A percentile compares a stretch with the other conserved stretches of the same genome.
Evolutionary conservation across 1,140 invertebrate genomes (phyloP).

Genomic region (Galleria mellonella): DNA sequence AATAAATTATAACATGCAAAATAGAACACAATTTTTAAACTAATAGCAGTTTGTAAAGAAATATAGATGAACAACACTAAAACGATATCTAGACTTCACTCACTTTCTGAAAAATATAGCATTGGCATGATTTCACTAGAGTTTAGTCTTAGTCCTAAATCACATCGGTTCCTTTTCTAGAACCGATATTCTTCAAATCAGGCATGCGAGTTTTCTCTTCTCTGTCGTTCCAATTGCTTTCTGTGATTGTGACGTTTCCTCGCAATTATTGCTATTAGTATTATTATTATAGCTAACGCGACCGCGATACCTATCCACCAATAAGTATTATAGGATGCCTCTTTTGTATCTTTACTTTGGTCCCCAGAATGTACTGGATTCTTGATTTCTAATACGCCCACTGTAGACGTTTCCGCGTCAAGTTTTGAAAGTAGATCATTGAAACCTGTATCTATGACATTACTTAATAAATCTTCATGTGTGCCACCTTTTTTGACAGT

Average conservation of each 20-base stretch:
- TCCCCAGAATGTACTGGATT: slow-evolving; percentile 44
- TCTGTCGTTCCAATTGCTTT: slow-evolving; percentile 57
- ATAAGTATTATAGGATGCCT: slow-evolving; percentile 60
- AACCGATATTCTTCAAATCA: slow-evolving; percentile 73
- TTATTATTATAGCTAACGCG: slow-evolving; percentile 44
- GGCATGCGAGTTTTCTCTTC: slow-evolving; percentile 51
- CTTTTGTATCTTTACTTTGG: slow-evolving; percentile 35
- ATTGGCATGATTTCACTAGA: slow-evolving; percentile 52
- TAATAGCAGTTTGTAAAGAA: slow-evolving; percentile 26
- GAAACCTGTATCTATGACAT: slow-evolving; percentile 40
- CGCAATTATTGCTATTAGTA: slow-evolving; percentile 59
- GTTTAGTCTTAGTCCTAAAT: slow-evolving; percentile 14
- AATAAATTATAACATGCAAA: slow-evolving; percentile 26
- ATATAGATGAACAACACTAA: slow-evolving; percentile 22
- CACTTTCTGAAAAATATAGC: slow-evolving; percentile 12
- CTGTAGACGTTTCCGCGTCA: slow-evolving; percentile 48
- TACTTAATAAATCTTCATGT: slow-evolving; percentile 29
- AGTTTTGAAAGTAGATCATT: slow-evolving; percentile 33
- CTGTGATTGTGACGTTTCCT: slow-evolving; percentile 60
- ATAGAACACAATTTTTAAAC: slow-evolving; percentile 16
- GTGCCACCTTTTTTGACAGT: slow-evolving; percentile 6
- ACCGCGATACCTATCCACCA: slow-evolving; percentile 66
- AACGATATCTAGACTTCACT: slow-evolving; percentile 19
- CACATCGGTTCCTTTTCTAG: slow-evolving; percentile 48
- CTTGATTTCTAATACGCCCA: slow-evolving; percentile 60